Evolutionary conservation across 2,797 vertebrate genomes (phyloP), one percentile per base, ranked within the genome.

Genomic region (Tragelaphus oryx): DNA sequence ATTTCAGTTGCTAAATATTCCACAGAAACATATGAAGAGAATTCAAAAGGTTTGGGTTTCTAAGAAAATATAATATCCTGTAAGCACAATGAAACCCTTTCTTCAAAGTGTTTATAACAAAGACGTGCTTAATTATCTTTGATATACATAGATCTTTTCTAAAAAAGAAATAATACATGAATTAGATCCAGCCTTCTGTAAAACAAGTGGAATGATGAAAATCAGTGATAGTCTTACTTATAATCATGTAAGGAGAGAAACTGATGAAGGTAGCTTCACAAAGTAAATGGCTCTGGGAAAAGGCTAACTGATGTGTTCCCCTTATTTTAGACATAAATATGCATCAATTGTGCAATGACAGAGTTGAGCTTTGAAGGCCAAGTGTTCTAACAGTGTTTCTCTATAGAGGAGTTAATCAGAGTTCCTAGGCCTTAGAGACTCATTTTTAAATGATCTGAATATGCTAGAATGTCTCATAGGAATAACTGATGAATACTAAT

Each of bases 1-100:
- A 97, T 96, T 97, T 96, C 93, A 94, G 86, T 94, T 97, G 89
- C 97, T 97, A 98, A 96, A 96, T 97, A 97, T 95, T 97, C 94
- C 95, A 96, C 76, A 92, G 87, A 95, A 97, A 95, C 91, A 97
- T 97, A 96, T 97, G 97, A 98, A 95, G 37, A 92, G 54, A 94
- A 96, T 86, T 96, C 90, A 96, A 94, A 97, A 91, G 65, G 92
- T 95, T 94, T 91, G 52, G 16, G 24, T 83, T 97, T 96, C 96
- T 94, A 96, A 95, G 95, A 95, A 97, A 96, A 97, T 89, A 93
- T 52, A 94, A 80, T 96, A 91, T 96, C 81, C 50, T 48, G 46
- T 92, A 95, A 95, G 87, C 91, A 85, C 54, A 79, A 93, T 87
- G 26, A 96, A 96, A 57, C 84, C 33, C 37, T 96, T 86, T 91